Base-by-base conservation (phyloP, 2,797 vertebrate genomes). In the Microctenopoma lineatum region DNA sequence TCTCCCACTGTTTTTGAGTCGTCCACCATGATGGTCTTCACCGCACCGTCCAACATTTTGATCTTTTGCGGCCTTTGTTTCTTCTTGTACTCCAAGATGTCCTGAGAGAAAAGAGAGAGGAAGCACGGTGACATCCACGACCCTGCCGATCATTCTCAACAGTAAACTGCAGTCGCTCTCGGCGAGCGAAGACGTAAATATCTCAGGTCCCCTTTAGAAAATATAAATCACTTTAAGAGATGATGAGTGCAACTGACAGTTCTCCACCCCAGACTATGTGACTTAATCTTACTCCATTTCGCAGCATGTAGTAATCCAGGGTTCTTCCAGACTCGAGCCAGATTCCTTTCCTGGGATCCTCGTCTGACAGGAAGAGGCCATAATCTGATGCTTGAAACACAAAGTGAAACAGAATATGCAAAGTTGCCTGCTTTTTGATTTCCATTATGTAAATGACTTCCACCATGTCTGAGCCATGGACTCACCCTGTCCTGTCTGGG, bases 1-100 rank as follows among this genome's bases (percentile, higher is more conserved):
- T 99, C 98, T 7, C 98, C 98, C 0, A 99, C 96, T 0, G 96
- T 99, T 93, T 99, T 99, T 1, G 98, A 99, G 86, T 99, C 98
- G 6, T 99, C 98, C 90, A 99, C 97, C 98, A 99, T 98, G 75
- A 99, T 97, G 1, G 97, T 99, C 91, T 99, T 99, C 64, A 99
- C 93, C 0, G 98, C 94, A 0, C 98, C 97, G 55, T 99, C 98
- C 86, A 99, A 87, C 98, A 99, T 99, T 67, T 98, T 96, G 72
- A 99, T 98, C 91, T 98, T 99, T 83, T 98, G 98, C 1, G 98
- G 98, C 77, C 97, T 93, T 79, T 99, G 97, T 62, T 99, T 99
- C 92, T 99, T 99, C 92, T 99, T 99, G 84, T 99, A 99, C 81
- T 99, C 98, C 92, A 99, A 73, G 66, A 99, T 85, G 75, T 99